Percentiles rank a stretch among this genome's conserved stretches.
These are phyloP conservation scores for Mastacembelus armatus DNA, from an alignment of 2,797 vertebrate genomes.

Conservation along the genomic window DNA sequence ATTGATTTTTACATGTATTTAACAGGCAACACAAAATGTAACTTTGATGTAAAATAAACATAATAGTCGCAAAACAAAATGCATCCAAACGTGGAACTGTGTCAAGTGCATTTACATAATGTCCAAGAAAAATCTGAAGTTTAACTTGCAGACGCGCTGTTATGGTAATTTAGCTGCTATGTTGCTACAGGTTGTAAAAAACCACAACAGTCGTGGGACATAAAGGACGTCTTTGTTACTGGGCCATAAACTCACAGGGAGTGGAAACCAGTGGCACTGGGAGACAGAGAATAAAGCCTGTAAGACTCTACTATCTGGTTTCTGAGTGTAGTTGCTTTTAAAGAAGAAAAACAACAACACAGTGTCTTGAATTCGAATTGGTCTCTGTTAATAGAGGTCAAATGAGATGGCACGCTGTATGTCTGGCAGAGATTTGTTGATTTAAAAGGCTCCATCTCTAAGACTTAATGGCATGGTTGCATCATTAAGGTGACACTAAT, in stretches of 20 bases:
- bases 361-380: slow-evolving; percentile 78
- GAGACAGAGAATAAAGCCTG: slow-evolving; percentile 65
- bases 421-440: slow-evolving; percentile 68
- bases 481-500: slow-evolving; percentile 67
- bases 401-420: slow-evolving; percentile 67
- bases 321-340: slow-evolving; percentile 37
- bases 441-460: slow-evolving; percentile 53
- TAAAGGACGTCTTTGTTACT: slow-evolving; percentile 60
- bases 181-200: slow-evolving; percentile 52
- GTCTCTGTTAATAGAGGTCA: slow-evolving; percentile 61
- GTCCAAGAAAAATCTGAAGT: neutral
- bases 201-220: slow-evolving; percentile 45
- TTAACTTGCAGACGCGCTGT: neutral
- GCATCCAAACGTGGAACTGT: neutral
- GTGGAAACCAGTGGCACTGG: slow-evolving; percentile 54
- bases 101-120: neutral
- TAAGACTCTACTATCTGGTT: slow-evolving; percentile 62
- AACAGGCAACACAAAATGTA: neutral
- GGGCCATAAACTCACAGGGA: slow-evolving; percentile 49
- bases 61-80: neutral
- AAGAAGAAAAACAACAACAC: slow-evolving; percentile 51
- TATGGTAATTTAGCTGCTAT: neutral
- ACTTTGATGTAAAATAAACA: neutral
- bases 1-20: neutral
- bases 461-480: slow-evolving; percentile 56